Conservation (phyloP, 2,113 vertebrate genomes). For the Halcyon senegalensis region DNA sequence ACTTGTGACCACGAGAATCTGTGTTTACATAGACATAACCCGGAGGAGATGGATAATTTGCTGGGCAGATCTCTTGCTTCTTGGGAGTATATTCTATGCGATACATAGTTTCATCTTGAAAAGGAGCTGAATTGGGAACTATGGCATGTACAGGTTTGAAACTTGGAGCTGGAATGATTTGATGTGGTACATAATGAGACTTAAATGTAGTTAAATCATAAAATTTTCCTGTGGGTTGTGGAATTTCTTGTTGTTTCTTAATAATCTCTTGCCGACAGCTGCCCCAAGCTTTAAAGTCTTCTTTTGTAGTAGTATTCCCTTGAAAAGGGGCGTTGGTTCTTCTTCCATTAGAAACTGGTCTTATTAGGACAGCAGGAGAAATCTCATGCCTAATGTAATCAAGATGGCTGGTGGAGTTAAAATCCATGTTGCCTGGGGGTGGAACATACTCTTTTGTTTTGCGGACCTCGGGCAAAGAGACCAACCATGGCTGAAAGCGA, state of each 20-base stretch:
- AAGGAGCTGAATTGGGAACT: slow-evolving; percentile 37
- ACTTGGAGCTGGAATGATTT: slow-evolving; percentile 67
- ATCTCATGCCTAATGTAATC: slow-evolving; percentile 73
- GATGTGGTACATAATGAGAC: slow-evolving; percentile 79
- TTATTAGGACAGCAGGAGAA: slow-evolving; percentile 67
- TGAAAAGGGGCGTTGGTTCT: slow-evolving; percentile 75
- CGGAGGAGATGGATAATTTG: slow-evolving; percentile 64
- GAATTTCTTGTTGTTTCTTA: slow-evolving; percentile 73
- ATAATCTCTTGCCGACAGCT: slow-evolving; percentile 53
- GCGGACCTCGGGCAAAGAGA: slow-evolving; percentile 43
- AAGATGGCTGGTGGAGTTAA: slow-evolving; percentile 73
- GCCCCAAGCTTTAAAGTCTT: slow-evolving; percentile 81
- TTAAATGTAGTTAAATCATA: slow-evolving; percentile 82
- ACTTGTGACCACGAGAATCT: slow-evolving; percentile 80
- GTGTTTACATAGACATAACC: slow-evolving; percentile 79
- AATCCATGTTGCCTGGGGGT: slow-evolving; percentile 77
- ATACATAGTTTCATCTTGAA: slow-evolving; percentile 80
- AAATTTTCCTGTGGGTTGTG: slow-evolving; percentile 77
- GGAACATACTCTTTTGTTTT: slow-evolving; percentile 67
- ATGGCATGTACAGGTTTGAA: slow-evolving; percentile 70
- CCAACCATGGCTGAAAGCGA: slow-evolving; percentile 77
- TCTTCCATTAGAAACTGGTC: slow-evolving; percentile 56
- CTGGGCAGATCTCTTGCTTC: slow-evolving; percentile 78
- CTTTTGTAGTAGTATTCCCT: slow-evolving; percentile 79
- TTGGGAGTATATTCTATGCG: slow-evolving; percentile 77